Evolutionary conservation across 2,797 vertebrate species (phyloP), one percentile per base, ranked within the genome.

Genomic region (Clarias platycephalus): DNA sequence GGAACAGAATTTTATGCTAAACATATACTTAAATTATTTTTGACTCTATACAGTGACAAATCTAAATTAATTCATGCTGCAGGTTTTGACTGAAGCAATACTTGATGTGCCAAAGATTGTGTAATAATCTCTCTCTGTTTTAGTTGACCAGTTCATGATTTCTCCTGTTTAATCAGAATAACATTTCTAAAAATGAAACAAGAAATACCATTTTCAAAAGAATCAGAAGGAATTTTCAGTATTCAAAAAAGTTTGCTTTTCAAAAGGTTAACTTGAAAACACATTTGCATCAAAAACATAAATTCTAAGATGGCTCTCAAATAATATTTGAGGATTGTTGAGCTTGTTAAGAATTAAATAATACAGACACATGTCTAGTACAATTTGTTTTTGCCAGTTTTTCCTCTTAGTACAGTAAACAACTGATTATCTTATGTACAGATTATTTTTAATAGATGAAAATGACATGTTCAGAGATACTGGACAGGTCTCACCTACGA

Each of bases 391-490:
- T 44, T 9, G 44, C 44, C 44, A 44, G 44, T 44, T 44, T 44
- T 44, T 44, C 44, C 63, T 26, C 20, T 58, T 8, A 76, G 9
- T 78, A n/a, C 10, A 80, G 77, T 49, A 44, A 64, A 80, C 60
- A 80, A 80, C n/a, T 9, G 3, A 79, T 62, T 16, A 26, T 20
- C 44, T 10, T 79, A 7, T 79, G 24, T 26, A 79, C 76, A 80
- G 40, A 66, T 53, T 53, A 28, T 66, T 80, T 79, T 80, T 80
- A 80, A 80, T 80, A n/a, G n/a, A 20, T 64, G 44, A 49, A 44
- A 78, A 79, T 26, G 58, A 64, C 77, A 80, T 80, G 78, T 53
- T 53, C 31, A 40, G 40, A 10, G 62, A 66, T 49, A 80, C 9
- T 66, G 78, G 16, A 64, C 37, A 64, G 34, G 31, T 62, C 58